Conservation (phyloP, 2,888 invertebrate genomes). For the Drosophila cognata region DNA sequence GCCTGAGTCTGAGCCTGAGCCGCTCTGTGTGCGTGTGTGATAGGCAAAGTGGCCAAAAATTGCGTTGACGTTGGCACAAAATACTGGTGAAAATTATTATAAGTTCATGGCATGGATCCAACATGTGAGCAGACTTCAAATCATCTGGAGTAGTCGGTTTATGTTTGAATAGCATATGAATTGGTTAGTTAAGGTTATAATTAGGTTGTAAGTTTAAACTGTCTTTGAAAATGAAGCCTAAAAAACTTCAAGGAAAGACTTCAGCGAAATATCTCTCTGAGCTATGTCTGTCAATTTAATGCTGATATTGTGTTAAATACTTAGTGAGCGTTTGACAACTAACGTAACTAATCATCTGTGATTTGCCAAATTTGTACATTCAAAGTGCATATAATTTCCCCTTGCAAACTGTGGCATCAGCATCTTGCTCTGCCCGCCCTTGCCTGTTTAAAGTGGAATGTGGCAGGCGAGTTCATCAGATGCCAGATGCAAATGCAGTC, state of each 20-base stretch:
- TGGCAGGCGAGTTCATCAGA: constrained; percentile 64
- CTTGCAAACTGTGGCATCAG: background rate
- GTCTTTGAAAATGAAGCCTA: background rate
- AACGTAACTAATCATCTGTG: background rate
- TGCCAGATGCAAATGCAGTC: constrained; percentile 69
- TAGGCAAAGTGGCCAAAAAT: constrained; percentile 64
- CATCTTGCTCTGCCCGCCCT: background rate
- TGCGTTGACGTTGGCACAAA: constrained; percentile 62
- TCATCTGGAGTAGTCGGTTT: background rate
- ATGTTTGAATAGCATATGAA: background rate
- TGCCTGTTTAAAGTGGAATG: constrained; percentile 4
- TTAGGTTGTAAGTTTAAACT: background rate
- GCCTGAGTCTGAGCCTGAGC: background rate
- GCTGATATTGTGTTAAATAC: background rate
- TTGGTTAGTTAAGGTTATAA: background rate
- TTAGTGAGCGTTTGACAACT: background rate
- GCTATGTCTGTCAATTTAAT: background rate
- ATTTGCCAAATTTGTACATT: constrained; percentile 16
- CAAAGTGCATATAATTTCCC: constrained; percentile 19
- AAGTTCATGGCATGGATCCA: constrained; percentile 51
- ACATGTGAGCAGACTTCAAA: constrained; percentile 17
- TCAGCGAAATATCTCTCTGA: background rate
- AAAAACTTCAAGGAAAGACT: background rate
- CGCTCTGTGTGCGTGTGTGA: constrained; percentile 29
- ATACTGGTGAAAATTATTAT: constrained; percentile 65